Evolutionary conservation across 1,140 invertebrate genomes (phyloP).

Genomic region (Pachypeltis micranthus): DNA sequence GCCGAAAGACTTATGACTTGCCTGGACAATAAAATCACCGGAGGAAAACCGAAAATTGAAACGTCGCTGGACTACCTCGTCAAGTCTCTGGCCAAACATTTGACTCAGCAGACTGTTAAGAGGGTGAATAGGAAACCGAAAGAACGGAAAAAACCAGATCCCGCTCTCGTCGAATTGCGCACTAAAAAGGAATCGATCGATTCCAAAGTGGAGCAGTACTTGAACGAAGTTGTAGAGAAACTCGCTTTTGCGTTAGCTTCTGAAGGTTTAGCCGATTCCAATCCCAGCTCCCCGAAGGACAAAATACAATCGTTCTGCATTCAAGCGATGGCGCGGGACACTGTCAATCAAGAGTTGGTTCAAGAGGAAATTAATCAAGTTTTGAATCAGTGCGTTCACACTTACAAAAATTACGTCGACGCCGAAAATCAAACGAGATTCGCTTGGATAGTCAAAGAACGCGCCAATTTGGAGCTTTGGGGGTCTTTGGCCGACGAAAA

Average conservation of each 20-base stretch:
- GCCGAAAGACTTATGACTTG: constrained; percentile 30
- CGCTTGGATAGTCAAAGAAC: constrained; percentile 38
- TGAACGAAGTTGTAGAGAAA: constrained; percentile 34
- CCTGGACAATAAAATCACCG: constrained; percentile 23
- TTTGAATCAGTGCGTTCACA: constrained; percentile 48
- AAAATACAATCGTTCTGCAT: constrained; percentile 50
- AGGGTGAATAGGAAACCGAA: constrained; percentile 22
- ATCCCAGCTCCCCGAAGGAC: constrained; percentile 32
- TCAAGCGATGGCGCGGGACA: constrained; percentile 47
- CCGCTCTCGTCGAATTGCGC: constrained; percentile 18
- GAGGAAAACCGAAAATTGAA: constrained; percentile 24
- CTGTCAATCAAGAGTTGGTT: constrained; percentile 55
- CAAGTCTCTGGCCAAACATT: constrained; percentile 22
- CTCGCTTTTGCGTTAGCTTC: constrained; percentile 50
- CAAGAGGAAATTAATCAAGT: constrained; percentile 60
- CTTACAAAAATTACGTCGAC: constrained; percentile 43
- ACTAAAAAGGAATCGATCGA: constrained; percentile 24
- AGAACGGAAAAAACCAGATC: constrained; percentile 18
- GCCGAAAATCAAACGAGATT: constrained; percentile 29
- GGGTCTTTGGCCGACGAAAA: constrained; percentile 52
- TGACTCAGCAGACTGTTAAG: constrained; percentile 22
- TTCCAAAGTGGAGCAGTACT: constrained; percentile 23
- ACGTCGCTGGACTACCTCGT: constrained; percentile 26
- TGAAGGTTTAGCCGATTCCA: constrained; percentile 42
- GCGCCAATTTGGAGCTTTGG: constrained; percentile 52